phyloP scores from a whole-genome alignment of 2,113 vertebrate species.

The Melanerpes aurifrons region DNA sequence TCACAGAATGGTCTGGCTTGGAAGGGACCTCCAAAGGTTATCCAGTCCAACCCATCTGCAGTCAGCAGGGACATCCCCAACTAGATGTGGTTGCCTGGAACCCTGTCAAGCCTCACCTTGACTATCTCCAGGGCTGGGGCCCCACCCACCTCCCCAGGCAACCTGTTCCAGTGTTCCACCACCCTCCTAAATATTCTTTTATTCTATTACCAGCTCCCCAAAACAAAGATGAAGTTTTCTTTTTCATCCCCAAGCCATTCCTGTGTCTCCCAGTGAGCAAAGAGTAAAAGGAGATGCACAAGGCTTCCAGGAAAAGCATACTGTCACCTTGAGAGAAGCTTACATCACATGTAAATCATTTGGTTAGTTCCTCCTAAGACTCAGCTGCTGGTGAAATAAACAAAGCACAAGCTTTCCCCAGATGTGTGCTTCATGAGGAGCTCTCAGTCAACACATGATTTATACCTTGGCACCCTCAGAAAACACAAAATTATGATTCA shows the following conservation, averaged over 20 bases:
- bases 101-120: no score
- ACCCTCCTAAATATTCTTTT: not conserved
- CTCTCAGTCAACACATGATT: not conserved
- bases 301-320: not conserved
- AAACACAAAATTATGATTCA: conserved; percentile 24
- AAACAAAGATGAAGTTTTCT: not conserved
- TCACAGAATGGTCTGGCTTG: no score
- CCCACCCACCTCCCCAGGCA: no score
- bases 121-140: no score
- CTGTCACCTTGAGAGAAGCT: not conserved
- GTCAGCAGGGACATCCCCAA: no score
- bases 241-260: not conserved
- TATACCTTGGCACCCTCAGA: conserved; percentile 20
- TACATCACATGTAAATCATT: not conserved
- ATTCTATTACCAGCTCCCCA: not conserved
- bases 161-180: no score
- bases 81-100: no score
- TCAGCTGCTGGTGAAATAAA: conserved; percentile 24
- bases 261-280: not conserved
- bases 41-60: no score
- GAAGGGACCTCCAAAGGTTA: no score
- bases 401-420: conserved; percentile 47
- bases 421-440: conserved; percentile 3
- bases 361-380: not conserved
- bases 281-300: not conserved